Evolutionary conservation across 2,797 vertebrate genomes (phyloP).

Genomic region (Rhinophrynus dorsalis): DNA sequence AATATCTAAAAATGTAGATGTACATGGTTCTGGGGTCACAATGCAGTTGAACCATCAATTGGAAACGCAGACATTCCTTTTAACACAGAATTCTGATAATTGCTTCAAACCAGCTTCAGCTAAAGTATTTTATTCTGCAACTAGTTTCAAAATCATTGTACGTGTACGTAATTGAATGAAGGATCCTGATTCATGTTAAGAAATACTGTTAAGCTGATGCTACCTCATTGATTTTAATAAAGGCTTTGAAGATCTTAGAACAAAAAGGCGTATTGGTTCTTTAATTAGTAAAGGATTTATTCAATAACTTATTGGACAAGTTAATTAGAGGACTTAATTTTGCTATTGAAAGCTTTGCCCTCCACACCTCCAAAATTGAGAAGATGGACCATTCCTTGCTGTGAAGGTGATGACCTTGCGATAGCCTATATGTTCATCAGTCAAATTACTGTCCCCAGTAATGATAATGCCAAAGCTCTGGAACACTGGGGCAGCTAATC

Average conservation of each 20-base stretch:
- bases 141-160: constrained; percentile 55
- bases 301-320: constrained; percentile 83
- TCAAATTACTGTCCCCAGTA: constrained; percentile 87
- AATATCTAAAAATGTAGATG: no score
- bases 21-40: no score
- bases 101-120: constrained; percentile 43
- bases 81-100: constrained; percentile 47
- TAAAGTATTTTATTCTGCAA: constrained; percentile 19
- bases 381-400: constrained; percentile 63
- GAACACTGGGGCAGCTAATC: constrained; percentile 87
- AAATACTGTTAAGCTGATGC: constrained; percentile 61
- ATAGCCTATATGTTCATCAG: constrained; percentile 90
- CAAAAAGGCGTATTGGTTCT: constrained; percentile 69
- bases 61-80: not conserved
- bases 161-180: constrained; percentile 61
- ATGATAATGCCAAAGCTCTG: constrained; percentile 83
- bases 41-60: no score
- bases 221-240: constrained; percentile 71
- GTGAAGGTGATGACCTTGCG: constrained; percentile 87
- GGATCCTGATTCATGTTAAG: constrained; percentile 59
- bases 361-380: constrained; percentile 68
- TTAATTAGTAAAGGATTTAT: constrained; percentile 87
- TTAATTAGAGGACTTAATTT: constrained; percentile 90
- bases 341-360: constrained; percentile 76
- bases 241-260: constrained; percentile 63